These are phyloP conservation scores for Rhabdomys pumilio DNA, from an alignment of 2,797 vertebrate species.

Conservation along the genomic window DNA sequence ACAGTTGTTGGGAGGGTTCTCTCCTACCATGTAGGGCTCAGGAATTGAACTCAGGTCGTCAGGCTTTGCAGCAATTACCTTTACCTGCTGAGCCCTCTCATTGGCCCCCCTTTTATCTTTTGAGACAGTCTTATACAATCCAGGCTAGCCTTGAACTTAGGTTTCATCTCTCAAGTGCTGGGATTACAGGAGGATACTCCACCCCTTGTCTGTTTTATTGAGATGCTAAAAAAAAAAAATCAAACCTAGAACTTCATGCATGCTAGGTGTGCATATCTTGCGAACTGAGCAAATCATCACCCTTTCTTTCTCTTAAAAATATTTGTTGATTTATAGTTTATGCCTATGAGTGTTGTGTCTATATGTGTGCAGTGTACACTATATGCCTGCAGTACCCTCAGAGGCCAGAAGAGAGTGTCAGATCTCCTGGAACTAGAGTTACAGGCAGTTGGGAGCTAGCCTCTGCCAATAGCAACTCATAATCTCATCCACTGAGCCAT, in stretches of 20 bases:
- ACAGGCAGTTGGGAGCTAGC: background rate
- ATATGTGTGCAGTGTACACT: background rate
- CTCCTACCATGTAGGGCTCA: background rate
- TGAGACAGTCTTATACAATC: background rate
- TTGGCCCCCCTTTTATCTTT: background rate
- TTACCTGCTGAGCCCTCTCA: background rate
- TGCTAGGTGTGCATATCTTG: background rate
- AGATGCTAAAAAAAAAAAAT: background rate
- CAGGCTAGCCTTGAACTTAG: background rate
- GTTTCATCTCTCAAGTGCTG: background rate
- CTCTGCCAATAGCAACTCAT: background rate
- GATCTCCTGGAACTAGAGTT: background rate
- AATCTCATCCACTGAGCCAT: too few species aligned
- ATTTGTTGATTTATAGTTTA: constrained; percentile 24
- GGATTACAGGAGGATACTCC: background rate
- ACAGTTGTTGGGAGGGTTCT: background rate
- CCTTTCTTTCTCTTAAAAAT: background rate
- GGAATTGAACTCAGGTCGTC: background rate
- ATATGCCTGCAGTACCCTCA: background rate
- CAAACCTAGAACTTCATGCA: background rate
- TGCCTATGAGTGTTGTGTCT: background rate
- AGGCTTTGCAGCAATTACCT: background rate
- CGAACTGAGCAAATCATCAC: background rate
- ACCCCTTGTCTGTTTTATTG: background rate
- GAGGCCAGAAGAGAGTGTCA: background rate